Percentiles rank a stretch among this genome's conserved stretches.
These are phyloP conservation scores for Gymnodraco acuticeps DNA, from an alignment of 2,797 vertebrate genomes.

Conservation along the genomic window DNA sequence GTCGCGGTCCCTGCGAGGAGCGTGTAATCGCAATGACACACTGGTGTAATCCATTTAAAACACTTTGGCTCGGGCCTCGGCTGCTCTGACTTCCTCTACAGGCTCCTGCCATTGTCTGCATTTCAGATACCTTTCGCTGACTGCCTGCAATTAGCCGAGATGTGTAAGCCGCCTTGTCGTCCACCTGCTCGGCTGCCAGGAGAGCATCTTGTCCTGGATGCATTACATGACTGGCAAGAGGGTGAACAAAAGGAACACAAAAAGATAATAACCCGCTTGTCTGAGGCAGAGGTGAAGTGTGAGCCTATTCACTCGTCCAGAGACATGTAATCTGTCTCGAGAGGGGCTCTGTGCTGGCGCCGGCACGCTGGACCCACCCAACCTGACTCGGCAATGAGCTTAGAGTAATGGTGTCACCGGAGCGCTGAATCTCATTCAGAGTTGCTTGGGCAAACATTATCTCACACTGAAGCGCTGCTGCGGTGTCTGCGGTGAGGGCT, in stretches of 20 bases:
- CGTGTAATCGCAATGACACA: constrained; percentile 86
- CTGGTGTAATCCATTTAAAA: constrained; percentile 87
- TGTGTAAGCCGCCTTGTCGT: constrained; percentile 69
- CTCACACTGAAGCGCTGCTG: constrained; percentile 62
- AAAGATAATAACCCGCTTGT: constrained; percentile 71
- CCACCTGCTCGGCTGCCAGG: constrained; percentile 70
- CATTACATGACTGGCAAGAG: constrained; percentile 68
- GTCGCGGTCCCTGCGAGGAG: constrained; percentile 75
- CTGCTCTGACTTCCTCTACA: constrained; percentile 74
- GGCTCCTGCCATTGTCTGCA: constrained; percentile 66
- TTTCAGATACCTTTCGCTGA: constrained; percentile 69
- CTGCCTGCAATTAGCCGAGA: constrained; percentile 75
- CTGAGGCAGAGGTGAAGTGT: constrained; percentile 68
- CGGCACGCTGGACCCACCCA: constrained; percentile 62
- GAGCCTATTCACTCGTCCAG: constrained; percentile 67
- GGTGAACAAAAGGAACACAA: constrained; percentile 14
- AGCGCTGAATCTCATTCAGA: constrained; percentile 74
- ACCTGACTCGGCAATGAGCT: constrained; percentile 72
- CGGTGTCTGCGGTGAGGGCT: constrained; percentile 67
- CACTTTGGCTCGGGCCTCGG: constrained; percentile 78
- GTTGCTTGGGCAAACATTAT: constrained; percentile 81
- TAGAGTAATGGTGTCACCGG: constrained; percentile 76
- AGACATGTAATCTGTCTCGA: constrained; percentile 78
- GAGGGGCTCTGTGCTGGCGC: constrained; percentile 69
- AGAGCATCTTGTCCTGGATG: constrained; percentile 63